Base-by-base conservation (phyloP, 2,797 vertebrate genomes). In the Buceros bicornis region DNA sequence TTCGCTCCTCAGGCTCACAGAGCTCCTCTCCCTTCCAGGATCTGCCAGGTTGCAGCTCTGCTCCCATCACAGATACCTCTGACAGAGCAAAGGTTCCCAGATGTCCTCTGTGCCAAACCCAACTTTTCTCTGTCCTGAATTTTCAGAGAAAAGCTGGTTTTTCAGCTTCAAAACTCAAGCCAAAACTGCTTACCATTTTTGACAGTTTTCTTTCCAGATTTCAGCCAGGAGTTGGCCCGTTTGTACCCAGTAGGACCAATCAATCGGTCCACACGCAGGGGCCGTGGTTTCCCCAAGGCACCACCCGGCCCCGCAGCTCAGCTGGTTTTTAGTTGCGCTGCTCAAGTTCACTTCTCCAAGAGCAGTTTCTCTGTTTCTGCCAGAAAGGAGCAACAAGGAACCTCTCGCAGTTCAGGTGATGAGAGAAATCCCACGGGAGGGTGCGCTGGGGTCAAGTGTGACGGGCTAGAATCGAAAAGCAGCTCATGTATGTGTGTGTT, bases 141-240 rank as follows among this genome's bases (percentile, higher is more conserved):
- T 84, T 89, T 67, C 42, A 69, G 1, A 19, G 2, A 43, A 42
- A 31, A 64, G 10, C 11, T 48, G 16, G 15, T 14, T 64, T 78
- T 77, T n/a, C 22, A 16, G 2, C 26, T 25, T 47, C n/a, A 37
- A 79, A 19, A 50, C 35, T 50, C 54, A 71, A 81, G 13, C n/a
- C 1, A 1, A 33, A 17, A 2, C 24, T 50, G 25, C 6, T 4
- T 8, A 8, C 1, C 1, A 3, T 61, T 87, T 24, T 47, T 12
- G 13, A 29, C 25, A 16, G 6, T 37, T 6, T 24, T 33, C n/a
- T 90, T 62, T 42, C 48, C 19, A 6, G 22, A 25, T 61, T 58
- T 82, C 48, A 82, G 8, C 20, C 62, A 65, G 40, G 60, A 58
- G 7, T 31, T 42, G 73, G 5, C 26, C 43, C 14, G 0, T 43